phyloP scores from a whole-genome alignment of 2,888 invertebrate species.

The Myathropa florea region DNA sequence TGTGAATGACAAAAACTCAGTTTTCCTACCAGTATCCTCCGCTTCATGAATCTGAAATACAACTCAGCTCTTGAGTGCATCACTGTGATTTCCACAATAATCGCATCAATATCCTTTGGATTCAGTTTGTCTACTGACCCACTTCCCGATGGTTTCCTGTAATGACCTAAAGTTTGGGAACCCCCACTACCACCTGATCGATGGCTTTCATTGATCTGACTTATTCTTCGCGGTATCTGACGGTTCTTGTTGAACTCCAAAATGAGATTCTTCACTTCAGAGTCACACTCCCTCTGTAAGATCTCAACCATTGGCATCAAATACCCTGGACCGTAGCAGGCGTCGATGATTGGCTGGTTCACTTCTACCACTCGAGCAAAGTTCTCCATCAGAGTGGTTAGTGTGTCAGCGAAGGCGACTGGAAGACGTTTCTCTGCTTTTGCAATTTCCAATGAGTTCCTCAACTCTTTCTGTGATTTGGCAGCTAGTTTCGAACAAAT shows the following conservation, averaged over 20 bases:
- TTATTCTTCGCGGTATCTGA: slow-evolving; percentile 84
- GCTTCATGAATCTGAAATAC: slow-evolving; percentile 92
- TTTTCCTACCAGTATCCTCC: slow-evolving; percentile 86
- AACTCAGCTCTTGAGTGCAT: slow-evolving; percentile 95
- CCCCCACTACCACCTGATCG: slow-evolving; percentile 77
- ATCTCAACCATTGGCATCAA: slow-evolving; percentile 87
- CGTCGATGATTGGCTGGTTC: slow-evolving; percentile 93
- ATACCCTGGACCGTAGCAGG: slow-evolving; percentile 91
- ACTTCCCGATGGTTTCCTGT: slow-evolving; percentile 78
- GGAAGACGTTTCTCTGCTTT: slow-evolving; percentile 87
- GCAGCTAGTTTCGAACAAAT: slow-evolving; percentile 88
- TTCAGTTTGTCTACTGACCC: slow-evolving; percentile 84
- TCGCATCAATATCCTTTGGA: slow-evolving; percentile 91
- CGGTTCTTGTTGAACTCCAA: slow-evolving; percentile 88
- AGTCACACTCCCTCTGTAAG: slow-evolving; percentile 90
- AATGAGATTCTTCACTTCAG: slow-evolving; percentile 83
- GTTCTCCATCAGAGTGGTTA: slow-evolving; percentile 92
- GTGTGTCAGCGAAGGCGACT: slow-evolving; percentile 91
- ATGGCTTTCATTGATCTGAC: slow-evolving; percentile 84
- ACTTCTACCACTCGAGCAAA: slow-evolving; percentile 92
- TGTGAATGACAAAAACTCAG: background rate
- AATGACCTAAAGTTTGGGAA: slow-evolving; percentile 77
- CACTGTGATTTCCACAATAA: slow-evolving; percentile 94
- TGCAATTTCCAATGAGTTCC: slow-evolving; percentile 85
- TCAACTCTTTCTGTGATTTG: slow-evolving; percentile 87